Conservation (phyloP, 2,113 vertebrate species). For the Equus przewalskii region DNA sequence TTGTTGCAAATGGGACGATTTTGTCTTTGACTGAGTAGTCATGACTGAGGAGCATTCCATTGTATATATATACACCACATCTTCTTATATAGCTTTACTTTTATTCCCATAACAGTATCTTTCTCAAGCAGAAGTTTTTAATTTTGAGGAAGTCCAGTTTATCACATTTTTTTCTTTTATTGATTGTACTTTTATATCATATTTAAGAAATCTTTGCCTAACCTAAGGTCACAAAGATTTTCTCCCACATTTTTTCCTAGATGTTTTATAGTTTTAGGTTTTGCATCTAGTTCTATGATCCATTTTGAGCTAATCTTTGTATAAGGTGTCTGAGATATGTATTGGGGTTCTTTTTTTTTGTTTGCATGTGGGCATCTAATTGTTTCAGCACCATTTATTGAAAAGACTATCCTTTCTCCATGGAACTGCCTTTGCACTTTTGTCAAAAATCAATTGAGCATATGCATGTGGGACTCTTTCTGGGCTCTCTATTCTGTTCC, state of each 20-base stretch:
- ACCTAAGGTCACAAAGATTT: background rate
- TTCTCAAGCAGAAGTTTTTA: background rate
- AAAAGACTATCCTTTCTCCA: conserved; percentile 21
- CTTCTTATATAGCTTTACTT: background rate
- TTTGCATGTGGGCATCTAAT: background rate
- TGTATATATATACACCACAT: too few species aligned
- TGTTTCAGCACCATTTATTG: background rate
- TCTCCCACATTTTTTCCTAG: background rate
- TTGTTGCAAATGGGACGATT: too few species aligned
- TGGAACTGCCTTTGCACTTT: background rate
- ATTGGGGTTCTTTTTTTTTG: background rate
- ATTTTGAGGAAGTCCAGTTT: conserved; percentile 28
- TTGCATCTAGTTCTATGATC: background rate
- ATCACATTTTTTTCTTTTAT: background rate
- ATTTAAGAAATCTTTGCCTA: background rate
- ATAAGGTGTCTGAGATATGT: background rate
- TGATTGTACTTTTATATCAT: background rate
- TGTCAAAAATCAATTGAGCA: background rate
- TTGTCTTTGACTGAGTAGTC: too few species aligned
- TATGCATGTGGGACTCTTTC: background rate
- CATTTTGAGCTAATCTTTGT: background rate
- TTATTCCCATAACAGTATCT: background rate
- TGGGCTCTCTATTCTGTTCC: background rate
- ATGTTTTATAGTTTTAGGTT: background rate
- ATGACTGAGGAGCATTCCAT: too few species aligned